Base-by-base conservation (phyloP, 2,113 vertebrate species). In the Otocyon megalotis region DNA sequence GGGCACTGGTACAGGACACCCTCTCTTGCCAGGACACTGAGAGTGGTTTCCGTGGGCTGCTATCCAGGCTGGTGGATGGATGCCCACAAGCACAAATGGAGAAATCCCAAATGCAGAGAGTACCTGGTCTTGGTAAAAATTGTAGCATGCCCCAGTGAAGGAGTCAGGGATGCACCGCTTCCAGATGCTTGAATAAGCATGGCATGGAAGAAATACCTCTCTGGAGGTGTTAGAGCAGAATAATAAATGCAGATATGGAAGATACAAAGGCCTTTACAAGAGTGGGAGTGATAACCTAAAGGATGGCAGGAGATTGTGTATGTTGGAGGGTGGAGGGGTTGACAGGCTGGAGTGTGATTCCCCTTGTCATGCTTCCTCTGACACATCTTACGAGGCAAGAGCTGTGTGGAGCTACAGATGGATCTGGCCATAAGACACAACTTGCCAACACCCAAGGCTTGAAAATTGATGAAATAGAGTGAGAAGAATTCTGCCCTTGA, bases 1-100 rank as follows among this genome's bases (percentile, higher is more conserved):
- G 54, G 69, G 35, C 16, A 5, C 13, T 67, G 48, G 43, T 17
- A 58, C 67, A 50, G 56, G 71, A 17, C 15, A 37, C 72, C 35
- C 9, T 85, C 26, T 89, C 74, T 30, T 83, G 88, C 83, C 10
- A n/a, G 30, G 37, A 17, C 30, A 28, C 20, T 1, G 22, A 48
- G 43, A 16, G 28, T 58, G 14, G 43, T 54, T 60, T 24, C 56
- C 2, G 0, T 0, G 37, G 65, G 54, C 65, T 30, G 16, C 48
- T 26, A 8, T 77, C 56, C 43, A 4, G 48, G 6, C 35, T 85
- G n/a, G 92, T 65, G 13, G 20, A 26, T 43, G n/a, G 53, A 17
- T 15, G 4, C 32, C 43, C 12, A 22, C 3, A 0, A 28, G 53
- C 1, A 1, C 9, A 0, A 11, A 16, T 37, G 56, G 35, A 88